Base-by-base conservation (phyloP, 1,140 invertebrate genomes). In the Mylabris phalerata region DNA sequence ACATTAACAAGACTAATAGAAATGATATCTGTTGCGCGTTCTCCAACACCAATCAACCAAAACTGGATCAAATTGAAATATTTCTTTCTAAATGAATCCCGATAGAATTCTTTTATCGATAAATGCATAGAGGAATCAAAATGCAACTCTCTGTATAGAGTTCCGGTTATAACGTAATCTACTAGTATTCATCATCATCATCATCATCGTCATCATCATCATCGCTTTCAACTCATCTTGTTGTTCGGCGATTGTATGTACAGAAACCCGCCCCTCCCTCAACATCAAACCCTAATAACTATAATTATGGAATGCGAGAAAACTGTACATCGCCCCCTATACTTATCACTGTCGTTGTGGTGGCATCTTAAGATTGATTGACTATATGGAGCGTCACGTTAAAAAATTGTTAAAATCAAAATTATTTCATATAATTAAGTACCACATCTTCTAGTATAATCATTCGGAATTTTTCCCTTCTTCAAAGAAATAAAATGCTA, bases 31-130 rank as follows among this genome's bases (percentile, higher is more conserved):
- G 52, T 61, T 38, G 11, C 45, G 59, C 59, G 59, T 61, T 62
- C 60, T 59, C 55, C 47, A 46, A 50, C 58, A 62, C 56, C 60
- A 62, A 41, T 50, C 45, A 62, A 62, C 56, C 60, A 62, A 59
- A 49, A 32, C 32, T 32, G 7, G 7, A 32, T 32, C 32, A 7
- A 32, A 32, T 32, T 32, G 32, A 3, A 32, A 32, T 32, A 32
- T 32, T 32, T 32, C 7, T 7, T 5, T 4, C 7, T 32, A 5
- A 32, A 32, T 32, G 7, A 32, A 32, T 32, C 32, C 7, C 32
- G 7, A 4, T 7, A 32, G 7, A 32, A 32, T 5, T 32, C 32
- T 32, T 32, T 32, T 32, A 32, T 5, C 32, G 2, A 32, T 32
- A 19, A 19, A 19, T 19, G 50, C 11, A 9, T n/a, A 2, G n/a